Percentiles rank a stretch among this genome's conserved stretches.
phyloP scores from a whole-genome alignment of 2,888 invertebrate species.

The Amitus sp. region DNA sequence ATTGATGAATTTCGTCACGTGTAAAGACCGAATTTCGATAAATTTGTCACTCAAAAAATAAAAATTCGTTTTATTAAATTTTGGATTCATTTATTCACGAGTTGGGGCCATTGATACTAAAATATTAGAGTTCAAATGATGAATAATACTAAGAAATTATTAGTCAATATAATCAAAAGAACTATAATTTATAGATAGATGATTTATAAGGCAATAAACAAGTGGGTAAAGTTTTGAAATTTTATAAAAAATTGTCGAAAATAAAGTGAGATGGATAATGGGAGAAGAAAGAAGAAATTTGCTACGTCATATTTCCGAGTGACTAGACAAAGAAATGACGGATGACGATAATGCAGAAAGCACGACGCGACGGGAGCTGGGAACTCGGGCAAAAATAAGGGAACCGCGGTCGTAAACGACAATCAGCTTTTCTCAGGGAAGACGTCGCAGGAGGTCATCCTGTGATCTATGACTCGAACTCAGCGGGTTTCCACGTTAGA shows the following conservation, averaged over 20 bases:
- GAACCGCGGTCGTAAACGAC: constrained; percentile 52
- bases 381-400: constrained; percentile 22
- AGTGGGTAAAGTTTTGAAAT: no score
- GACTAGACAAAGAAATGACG: background rate
- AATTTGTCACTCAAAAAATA: background rate
- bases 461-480: constrained; percentile 53
- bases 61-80: background rate
- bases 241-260: no score
- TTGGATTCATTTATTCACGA: no score
- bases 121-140: no score
- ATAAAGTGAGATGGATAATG: background rate
- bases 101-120: no score
- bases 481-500: constrained; percentile 19
- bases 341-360: background rate
- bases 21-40: constrained; percentile 6
- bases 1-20: constrained; percentile 28
- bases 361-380: constrained; percentile 15
- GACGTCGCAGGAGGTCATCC: constrained; percentile 32
- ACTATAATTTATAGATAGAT: no score
- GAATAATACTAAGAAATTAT: no score
- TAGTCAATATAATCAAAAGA: no score
- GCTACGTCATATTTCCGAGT: background rate
- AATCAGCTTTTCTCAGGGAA: constrained; percentile 45
- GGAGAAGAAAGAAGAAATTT: background rate
- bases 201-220: no score